Percentiles rank a stretch among this genome's conserved stretches.
Conservation (phyloP, 2,888 invertebrate species). For the Nomada ruficornis region DNA sequence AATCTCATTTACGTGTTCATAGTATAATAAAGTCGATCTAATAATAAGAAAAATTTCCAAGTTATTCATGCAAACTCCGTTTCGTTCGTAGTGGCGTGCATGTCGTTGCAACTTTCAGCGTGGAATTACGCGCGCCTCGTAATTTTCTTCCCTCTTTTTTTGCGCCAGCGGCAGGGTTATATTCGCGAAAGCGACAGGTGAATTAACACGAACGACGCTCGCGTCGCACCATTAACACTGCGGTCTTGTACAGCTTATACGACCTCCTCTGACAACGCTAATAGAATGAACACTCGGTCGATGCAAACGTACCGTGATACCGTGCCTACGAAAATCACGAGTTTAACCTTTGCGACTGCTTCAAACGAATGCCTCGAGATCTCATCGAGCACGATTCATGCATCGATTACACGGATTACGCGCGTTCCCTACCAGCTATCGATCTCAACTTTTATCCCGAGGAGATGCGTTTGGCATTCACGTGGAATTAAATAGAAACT, state of each 20-base stretch:
- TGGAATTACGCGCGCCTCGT: background rate
- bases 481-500: background rate
- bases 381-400: background rate
- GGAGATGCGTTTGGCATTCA: background rate
- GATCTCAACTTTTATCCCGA: background rate
- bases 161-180: background rate
- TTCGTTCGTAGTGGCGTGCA: background rate
- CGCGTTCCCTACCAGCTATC: background rate
- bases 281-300: slow-evolving; percentile 10
- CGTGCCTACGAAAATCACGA: background rate
- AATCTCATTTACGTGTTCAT: too few relatives aligned
- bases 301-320: slow-evolving; percentile 1
- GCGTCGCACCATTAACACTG: background rate
- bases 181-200: slow-evolving; percentile 7
- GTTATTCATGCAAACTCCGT: background rate
- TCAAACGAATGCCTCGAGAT: background rate
- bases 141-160: background rate
- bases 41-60: too few relatives aligned
- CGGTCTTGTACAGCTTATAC: background rate
- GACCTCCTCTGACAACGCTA: slow-evolving; percentile 9
- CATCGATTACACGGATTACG: background rate
- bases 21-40: too few relatives aligned
- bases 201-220: slow-evolving; percentile 15
- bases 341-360: background rate
- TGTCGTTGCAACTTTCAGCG: background rate